Percentiles rank a stretch among this genome's conserved stretches.
Conservation (phyloP, 2,888 invertebrate genomes). For the Drosophila quasianomalipes region DNA sequence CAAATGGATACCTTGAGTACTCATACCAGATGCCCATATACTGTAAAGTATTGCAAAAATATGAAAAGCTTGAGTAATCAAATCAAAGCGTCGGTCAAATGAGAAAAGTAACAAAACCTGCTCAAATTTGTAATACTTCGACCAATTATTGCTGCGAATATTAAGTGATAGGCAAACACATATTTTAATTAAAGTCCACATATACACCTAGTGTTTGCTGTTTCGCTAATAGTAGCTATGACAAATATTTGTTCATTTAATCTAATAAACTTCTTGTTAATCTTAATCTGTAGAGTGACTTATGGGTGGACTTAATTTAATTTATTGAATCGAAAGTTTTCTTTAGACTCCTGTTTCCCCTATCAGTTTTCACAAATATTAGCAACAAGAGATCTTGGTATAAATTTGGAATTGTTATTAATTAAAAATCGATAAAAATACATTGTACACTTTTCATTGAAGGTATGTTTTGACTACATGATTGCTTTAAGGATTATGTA, state of each 20-base stretch:
- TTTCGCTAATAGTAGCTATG: background rate
- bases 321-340: background rate
- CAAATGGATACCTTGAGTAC: conserved; percentile 90
- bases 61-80: background rate
- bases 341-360: rapidly evolving
- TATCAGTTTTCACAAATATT: background rate
- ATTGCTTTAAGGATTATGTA: background rate
- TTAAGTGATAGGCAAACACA: background rate
- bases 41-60: conserved; percentile 83
- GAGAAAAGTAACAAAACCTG: background rate
- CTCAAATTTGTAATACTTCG: background rate
- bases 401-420: background rate
- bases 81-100: background rate
- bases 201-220: background rate
- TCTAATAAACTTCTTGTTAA: background rate
- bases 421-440: background rate
- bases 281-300: background rate
- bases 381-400: background rate
- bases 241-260: background rate
- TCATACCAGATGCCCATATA: conserved; percentile 93
- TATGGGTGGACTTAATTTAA: no score
- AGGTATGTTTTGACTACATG: background rate
- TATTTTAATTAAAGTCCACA: background rate
- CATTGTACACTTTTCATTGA: background rate
- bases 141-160: background rate